Evolutionary conservation across 1,140 invertebrate genomes (phyloP).

Genomic region (Copidosoma floridanum): DNA sequence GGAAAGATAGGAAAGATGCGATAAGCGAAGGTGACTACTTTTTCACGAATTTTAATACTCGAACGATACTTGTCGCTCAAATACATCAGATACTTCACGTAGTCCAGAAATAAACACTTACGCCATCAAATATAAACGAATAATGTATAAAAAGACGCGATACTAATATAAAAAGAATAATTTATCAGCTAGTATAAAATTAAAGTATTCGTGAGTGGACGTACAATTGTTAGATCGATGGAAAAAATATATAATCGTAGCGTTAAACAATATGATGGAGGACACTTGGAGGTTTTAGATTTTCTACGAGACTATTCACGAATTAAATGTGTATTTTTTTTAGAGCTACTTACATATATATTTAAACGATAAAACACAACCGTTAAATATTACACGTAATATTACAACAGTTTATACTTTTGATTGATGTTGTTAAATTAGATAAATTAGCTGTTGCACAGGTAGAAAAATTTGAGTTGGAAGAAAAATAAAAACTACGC

Average conservation of each 20-base stretch:
- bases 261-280: too few relatives aligned
- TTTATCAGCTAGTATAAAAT: too few relatives aligned
- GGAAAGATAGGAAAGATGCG: constrained; percentile 13
- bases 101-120: neutral
- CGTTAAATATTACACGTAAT: neutral
- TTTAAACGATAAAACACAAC: neutral
- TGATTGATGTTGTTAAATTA: neutral
- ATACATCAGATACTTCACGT: constrained; percentile 6
- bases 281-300: too few relatives aligned
- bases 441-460: too few relatives aligned
- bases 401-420: neutral
- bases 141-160: neutral
- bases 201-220: too few relatives aligned
- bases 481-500: too few relatives aligned
- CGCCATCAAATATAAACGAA: neutral
- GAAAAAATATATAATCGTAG: too few relatives aligned
- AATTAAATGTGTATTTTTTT: constrained; percentile 1
- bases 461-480: too few relatives aligned
- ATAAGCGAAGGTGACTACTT: constrained; percentile 16
- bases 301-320: constrained; percentile 21
- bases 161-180: too few relatives aligned
- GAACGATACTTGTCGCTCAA: constrained; percentile 16
- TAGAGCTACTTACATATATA: neutral
- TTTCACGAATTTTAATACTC: constrained; percentile 36
- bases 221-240: too few relatives aligned